Base-by-base conservation (phyloP, 2,113 vertebrate genomes). In the Scalopus aquaticus region DNA sequence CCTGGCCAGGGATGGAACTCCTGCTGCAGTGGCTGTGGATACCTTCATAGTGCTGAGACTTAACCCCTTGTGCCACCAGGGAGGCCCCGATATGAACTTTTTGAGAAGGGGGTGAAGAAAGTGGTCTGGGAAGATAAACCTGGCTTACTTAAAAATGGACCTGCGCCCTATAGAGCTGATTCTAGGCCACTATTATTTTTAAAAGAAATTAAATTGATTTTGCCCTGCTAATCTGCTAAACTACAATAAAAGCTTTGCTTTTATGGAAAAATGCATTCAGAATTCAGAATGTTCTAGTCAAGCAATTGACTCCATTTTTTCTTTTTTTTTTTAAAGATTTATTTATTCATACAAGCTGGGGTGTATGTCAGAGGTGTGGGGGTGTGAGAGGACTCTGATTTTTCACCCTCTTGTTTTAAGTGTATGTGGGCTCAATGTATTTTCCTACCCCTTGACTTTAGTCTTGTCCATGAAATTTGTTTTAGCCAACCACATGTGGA, bases 231-330 rank as follows among this genome's bases (percentile, higher is more conserved):
- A 24, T 51, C n/a, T 46, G 37, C 30, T 16, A 91, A 92, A 32
- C 13, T 60, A 65, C n/a, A 88, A 88, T 13, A 58, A 64, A 39
- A 51, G 77, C 77, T 96, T 90, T 84, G 4, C 88, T 88, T 83
- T 46, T 44, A 35, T 72, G 17, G 54, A 51, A 54, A 90, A 64
- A 77, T 58, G 26, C 10, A n/a, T n/a, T n/a, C n/a, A n/a, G n/a
- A n/a, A 44, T 46, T 90, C 32, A 89, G 12, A 76, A 37, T 32
- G 1, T 77, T n/a, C 28, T 46, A 62, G 54, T n/a, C n/a, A n/a
- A n/a, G n/a, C n/a, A n/a, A n/a, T n/a, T n/a, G n/a, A n/a, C n/a
- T n/a, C n/a, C n/a, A n/a, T n/a, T n/a, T n/a, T n/a, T n/a, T n/a
- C n/a, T n/a, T n/a, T n/a, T n/a, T n/a, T n/a, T n/a, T n/a, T n/a